Base-by-base conservation (phyloP, 2,888 invertebrate species). In the Netelia inedita region DNA sequence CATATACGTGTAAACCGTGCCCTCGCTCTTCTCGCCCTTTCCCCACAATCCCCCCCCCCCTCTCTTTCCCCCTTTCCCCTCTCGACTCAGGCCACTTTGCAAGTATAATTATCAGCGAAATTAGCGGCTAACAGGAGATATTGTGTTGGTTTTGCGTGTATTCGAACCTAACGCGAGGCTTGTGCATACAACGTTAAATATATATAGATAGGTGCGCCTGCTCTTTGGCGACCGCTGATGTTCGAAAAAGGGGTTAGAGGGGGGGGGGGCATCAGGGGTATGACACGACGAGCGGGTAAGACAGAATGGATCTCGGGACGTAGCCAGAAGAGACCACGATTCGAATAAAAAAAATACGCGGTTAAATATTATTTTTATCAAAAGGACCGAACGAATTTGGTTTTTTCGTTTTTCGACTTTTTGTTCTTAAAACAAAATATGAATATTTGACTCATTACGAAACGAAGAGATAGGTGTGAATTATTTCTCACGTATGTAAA, bases 41-140 rank as follows among this genome's bases (percentile, higher is more conserved):
- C 68, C 11, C 23, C 59, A 16, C n/a, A n/a, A n/a, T n/a, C 35
- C 41, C 59, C 35, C 55, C 6, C 68, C 11, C 23, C 59, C 14
- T 28, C 21, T 46, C 63, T 6, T 28, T 50, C 10, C 68, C 46
- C 41, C 59, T 10, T 68, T 9, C 35, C 53, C 16, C 71, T 57
- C 53, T 11, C 63, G 6, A 59, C 57, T 23, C 57, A 71, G 19
- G 71, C 65, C 66, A 80, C 86, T 86, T 86, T 85, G 86, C 85
- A 78, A 86, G 80, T 82, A 80, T 86, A 85, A 86, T 86, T 83
- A 86, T 86, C 82, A 41, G 59, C 63, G 74, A 87, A 86, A 84
- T 86, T 79, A 85, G 82, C 80, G 83, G 74, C 82, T 82, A 85
- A 84, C 85, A 68, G 72, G 80, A 75, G 81, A 78, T 50, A 73